Evolutionary conservation across 2,113 vertebrate genomes (phyloP), one percentile per base, ranked within the genome.

Genomic region (Dicentrarchus labrax): DNA sequence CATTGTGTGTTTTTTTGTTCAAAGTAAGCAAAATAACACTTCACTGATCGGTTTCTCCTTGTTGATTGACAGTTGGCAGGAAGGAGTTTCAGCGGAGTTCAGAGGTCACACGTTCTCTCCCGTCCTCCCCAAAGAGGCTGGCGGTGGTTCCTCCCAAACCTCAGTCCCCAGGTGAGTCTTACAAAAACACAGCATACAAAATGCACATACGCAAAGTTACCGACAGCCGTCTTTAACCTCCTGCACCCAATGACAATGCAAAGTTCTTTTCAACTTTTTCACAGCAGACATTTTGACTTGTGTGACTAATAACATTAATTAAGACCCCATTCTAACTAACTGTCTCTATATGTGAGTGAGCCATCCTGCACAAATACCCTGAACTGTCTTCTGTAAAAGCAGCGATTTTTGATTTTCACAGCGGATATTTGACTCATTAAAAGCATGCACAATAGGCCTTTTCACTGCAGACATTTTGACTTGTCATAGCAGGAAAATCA

Each of bases 81-180:
- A 98, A 98, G 93, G 97, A 98, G 91, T 89, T 91, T 60, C 97
- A 96, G 51, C 96, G 96, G 90, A 96, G 96, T 86, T 96, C 96
- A 79, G 97, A 98, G 77, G 82, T 92, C 67, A 95, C 79, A n/a
- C 97, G 94, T 73, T 95, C 96, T 10, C 65, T 95, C 17, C 86
- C 94, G 5, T 97, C 96, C n/a, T 98, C 97, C 9, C 97, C 97
- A 8, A 98, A 98, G 92, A 97, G 95, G 88, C 90, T 93, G 51
- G 95, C 86, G 0, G 91, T 95, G 82, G 92, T 96, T 82, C 61
- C 96, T 47, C 94, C 96, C 38, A 98, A 97, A 78, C 95, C 94
- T 72, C 97, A 98, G 72, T 97, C 97, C 6, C 97, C 97, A 95
- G 97, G 97, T 98, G 95, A 87, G 91, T 83, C 5, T n/a, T 17